Percentiles rank a stretch among this genome's conserved stretches.
These are phyloP conservation scores for Cariama cristata DNA, from an alignment of 2,113 vertebrate genomes.

Conservation along the genomic window DNA sequence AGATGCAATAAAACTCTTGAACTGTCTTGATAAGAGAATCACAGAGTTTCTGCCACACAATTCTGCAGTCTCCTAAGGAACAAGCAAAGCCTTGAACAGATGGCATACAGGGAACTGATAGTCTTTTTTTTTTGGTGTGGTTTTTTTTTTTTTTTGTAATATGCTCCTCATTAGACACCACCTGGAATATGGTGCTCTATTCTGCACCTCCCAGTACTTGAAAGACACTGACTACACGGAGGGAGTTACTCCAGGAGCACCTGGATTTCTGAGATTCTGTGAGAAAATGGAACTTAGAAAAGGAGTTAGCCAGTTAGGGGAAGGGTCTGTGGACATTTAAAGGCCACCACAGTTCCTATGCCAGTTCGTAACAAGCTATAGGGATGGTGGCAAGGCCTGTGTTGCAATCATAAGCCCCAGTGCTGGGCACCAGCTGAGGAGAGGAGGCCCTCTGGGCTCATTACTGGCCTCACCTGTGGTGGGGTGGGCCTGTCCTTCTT, in stretches of 20 bases:
- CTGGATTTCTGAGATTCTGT: neutral
- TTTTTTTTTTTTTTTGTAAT: too few species aligned
- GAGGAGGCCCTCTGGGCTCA: accelerated
- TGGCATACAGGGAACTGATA: neutral
- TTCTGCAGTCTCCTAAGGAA: neutral
- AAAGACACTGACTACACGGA: neutral
- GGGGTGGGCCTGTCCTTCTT: accelerated
- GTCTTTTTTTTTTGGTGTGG: neutral
- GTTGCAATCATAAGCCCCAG: neutral
- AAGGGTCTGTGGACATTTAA: neutral
- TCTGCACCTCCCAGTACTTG: too few species aligned
- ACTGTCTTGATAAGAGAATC: neutral
- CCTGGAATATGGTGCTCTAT: neutral
- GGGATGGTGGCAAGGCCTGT: too few species aligned
- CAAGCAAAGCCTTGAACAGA: neutral
- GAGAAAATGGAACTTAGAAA: neutral
- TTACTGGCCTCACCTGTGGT: neutral
- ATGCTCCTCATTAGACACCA: neutral
- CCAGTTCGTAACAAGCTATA: neutral
- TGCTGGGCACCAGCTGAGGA: neutral
- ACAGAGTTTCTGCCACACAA: neutral
- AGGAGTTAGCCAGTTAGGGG: neutral
- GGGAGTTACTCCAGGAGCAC: neutral
- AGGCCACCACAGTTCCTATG: accelerated
- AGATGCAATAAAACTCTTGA: neutral